Percentiles rank a stretch among this genome's conserved stretches.
Conservation (phyloP, 2,113 vertebrate species). For the Alethe diademata region DNA sequence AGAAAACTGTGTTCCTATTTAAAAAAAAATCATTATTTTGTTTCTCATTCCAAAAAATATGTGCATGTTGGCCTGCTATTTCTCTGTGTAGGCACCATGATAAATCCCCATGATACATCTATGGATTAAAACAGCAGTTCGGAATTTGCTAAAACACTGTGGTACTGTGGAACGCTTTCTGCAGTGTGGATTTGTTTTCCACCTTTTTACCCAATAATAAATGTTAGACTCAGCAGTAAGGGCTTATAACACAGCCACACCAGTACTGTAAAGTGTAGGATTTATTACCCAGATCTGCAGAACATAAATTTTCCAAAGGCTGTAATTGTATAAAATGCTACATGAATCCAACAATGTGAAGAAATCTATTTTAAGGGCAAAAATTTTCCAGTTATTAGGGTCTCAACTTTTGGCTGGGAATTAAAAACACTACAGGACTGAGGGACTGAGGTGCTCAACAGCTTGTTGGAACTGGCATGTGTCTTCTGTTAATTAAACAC, state of each 20-base stretch:
- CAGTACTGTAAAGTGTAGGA: background rate
- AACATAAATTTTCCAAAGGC: slow-evolving; percentile 24
- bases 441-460: background rate
- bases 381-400: background rate
- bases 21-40: background rate
- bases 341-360: background rate
- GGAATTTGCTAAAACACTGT: background rate
- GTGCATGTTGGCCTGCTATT: background rate
- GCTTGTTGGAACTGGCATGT: background rate
- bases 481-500: background rate
- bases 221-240: background rate
- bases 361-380: slow-evolving; percentile 8
- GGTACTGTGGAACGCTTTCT: background rate
- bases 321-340: slow-evolving; percentile 34
- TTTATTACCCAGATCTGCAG: slow-evolving; percentile 28
- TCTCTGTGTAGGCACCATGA: background rate
- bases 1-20: background rate
- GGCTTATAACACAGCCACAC: background rate
- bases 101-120: background rate
- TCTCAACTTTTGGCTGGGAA: background rate
- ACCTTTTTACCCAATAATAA: background rate
- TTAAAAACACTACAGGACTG: background rate
- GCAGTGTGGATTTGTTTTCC: slow-evolving; percentile 21
- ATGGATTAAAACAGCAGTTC: background rate
- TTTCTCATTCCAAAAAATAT: background rate